These are phyloP conservation scores for Andrena bucephala DNA, from an alignment of 2,888 invertebrate genomes.

Conservation along the genomic window DNA sequence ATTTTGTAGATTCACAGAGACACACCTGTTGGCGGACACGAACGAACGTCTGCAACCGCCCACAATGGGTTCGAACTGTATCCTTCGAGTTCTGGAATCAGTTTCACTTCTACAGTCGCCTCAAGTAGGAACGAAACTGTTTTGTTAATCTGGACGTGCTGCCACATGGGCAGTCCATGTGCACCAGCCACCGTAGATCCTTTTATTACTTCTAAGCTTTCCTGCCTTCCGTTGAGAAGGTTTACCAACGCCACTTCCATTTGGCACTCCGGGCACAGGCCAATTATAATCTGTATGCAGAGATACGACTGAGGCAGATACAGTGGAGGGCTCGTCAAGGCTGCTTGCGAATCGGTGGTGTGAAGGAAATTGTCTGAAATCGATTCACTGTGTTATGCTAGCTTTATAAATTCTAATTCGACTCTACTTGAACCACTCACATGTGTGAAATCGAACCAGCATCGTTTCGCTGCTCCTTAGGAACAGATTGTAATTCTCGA, in stretches of 20 bases:
- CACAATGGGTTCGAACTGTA: constrained; percentile 51
- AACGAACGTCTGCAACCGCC: constrained; percentile 69
- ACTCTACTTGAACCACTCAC: constrained; percentile 58
- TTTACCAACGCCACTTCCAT: constrained; percentile 55
- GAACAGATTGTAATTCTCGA: constrained; percentile 39
- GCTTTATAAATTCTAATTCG: neutral
- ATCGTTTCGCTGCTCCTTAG: constrained; percentile 36
- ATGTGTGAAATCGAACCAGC: constrained; percentile 69
- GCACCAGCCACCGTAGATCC: neutral
- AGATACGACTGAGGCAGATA: constrained; percentile 23
- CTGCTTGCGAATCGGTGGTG: constrained; percentile 34
- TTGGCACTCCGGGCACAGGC: constrained; percentile 69
- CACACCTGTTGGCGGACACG: constrained; percentile 45
- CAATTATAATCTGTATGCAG: constrained; percentile 69
- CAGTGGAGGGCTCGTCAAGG: constrained; percentile 56
- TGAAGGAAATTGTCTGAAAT: constrained; percentile 66
- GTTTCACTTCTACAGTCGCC: constrained; percentile 26
- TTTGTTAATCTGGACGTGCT: constrained; percentile 46
- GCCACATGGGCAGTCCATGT: constrained; percentile 64
- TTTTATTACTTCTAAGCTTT: constrained; percentile 14
- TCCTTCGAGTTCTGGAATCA: constrained; percentile 47
- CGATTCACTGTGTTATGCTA: neutral
- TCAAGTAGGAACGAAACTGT: neutral
- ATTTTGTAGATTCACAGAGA: constrained; percentile 1
- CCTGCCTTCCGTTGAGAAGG: neutral